Percentiles rank a stretch among this genome's conserved stretches.
Evolutionary conservation across 2,113 vertebrate species (phyloP).

Genomic region (Indri indri): DNA sequence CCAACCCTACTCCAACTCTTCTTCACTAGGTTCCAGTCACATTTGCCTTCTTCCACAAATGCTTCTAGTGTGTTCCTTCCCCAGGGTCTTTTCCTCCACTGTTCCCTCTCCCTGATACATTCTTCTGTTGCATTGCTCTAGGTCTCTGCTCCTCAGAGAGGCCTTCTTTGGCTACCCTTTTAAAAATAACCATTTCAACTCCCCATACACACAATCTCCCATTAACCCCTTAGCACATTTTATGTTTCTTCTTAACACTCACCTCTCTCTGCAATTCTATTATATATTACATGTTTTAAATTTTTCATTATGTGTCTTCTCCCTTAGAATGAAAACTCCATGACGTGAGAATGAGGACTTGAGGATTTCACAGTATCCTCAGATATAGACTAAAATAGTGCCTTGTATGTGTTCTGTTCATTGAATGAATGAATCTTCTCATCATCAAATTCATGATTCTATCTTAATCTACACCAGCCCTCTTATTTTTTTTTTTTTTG

Average conservation of each 20-base stretch:
- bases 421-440: background rate
- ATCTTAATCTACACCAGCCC: background rate
- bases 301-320: background rate
- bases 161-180: background rate
- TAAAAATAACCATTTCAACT: background rate
- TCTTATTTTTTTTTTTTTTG: background rate
- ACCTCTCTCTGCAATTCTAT: background rate
- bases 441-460: background rate
- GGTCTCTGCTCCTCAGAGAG: background rate
- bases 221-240: background rate
- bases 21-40: background rate
- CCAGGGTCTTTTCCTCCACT: background rate
- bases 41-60: background rate
- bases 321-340: background rate
- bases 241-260: background rate
- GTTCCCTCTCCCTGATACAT: background rate
- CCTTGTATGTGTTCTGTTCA: background rate
- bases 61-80: background rate
- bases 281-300: background rate
- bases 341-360: background rate
- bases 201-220: background rate
- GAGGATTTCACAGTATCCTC: background rate
- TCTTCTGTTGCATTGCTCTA: background rate
- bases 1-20: background rate
- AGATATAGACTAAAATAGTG: background rate